Base-by-base conservation (phyloP, 2,113 vertebrate species). In the Anolis carolinensis region DNA sequence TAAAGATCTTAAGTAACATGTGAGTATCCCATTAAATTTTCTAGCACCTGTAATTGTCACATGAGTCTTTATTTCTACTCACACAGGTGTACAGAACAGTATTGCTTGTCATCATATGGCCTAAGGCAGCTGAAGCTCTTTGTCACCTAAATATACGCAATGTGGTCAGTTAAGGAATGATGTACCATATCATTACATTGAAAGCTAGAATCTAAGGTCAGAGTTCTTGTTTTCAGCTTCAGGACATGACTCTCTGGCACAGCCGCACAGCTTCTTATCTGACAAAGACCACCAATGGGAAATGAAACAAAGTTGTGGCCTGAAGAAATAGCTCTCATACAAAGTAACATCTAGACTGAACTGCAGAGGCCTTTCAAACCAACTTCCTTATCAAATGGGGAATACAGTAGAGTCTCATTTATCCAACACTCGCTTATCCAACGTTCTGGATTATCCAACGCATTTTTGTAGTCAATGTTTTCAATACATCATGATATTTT, bases 141-240 rank as follows among this genome's bases (percentile, higher is more conserved):
- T 48, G 30, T 50, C 27, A 59, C 20, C 50, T 70, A 76, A 76
- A 77, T 70, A 87, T 59, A 32, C 72, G 18, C 20, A n/a, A 59
- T n/a, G 13, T 48, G 74, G 39, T 52, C 32, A 86, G 63, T 68
- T 75, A 82, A 70, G 68, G 72, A 68, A 65, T 59, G 86, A 87
- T 82, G 55, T 44, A 21, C 34, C 32, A 50, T 44, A 70, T 63
- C 32, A 55, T 55, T 82, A 82, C 70, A 77, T 70, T 82, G 32
- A 48, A 77, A 76, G 72, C 48, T 67, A 63, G 72, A 25, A 82
- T 68, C 50, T 55, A 65, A 82, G 86, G 72, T 70, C 86, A 87
- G 63, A 68, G 36, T 77, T 77, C 63, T 82, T n/a, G n/a, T 50
- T 55, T 86, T 75, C 71, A 82, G 34, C 74, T 59, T 71, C n/a